phyloP scores from a whole-genome alignment of 1,140 invertebrate genomes.

The Ladona fulva region DNA sequence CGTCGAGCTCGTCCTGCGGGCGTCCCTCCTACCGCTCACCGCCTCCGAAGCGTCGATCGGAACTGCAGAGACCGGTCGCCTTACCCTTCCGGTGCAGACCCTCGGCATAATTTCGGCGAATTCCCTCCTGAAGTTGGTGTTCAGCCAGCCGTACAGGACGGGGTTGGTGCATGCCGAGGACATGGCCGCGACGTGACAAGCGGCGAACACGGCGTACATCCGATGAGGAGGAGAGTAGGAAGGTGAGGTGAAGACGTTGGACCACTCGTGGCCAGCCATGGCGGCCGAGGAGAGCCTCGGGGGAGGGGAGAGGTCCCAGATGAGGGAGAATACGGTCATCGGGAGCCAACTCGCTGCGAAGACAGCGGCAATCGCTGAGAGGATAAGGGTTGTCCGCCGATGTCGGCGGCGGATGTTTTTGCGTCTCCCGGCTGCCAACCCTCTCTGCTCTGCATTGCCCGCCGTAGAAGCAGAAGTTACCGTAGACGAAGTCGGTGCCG shows the following conservation, averaged over 20 bases:
- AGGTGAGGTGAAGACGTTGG: constrained; percentile 29
- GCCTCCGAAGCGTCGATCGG: not conserved
- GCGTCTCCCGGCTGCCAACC: constrained; percentile 13
- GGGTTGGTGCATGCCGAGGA: constrained; percentile 44
- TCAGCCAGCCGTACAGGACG: constrained; percentile 47
- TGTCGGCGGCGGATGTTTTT: constrained; percentile 34
- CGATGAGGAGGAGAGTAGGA: constrained; percentile 26
- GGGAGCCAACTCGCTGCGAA: constrained; percentile 45
- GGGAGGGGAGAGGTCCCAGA: constrained; percentile 31
- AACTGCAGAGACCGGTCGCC: not conserved
- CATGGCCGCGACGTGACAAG: constrained; percentile 49
- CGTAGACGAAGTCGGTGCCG: constrained; percentile 21
- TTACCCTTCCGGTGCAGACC: constrained; percentile 7
- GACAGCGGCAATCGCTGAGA: constrained; percentile 35
- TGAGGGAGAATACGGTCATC: constrained; percentile 43
- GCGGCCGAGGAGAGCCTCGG: constrained; percentile 24
- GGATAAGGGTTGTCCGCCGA: constrained; percentile 38
- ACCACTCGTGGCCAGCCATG: not conserved
- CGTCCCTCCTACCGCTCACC: not conserved
- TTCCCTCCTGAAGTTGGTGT: constrained; percentile 40
- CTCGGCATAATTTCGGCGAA: constrained; percentile 30
- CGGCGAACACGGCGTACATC: constrained; percentile 41
- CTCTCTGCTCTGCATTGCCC: constrained; percentile 14
- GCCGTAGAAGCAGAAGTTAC: not conserved
- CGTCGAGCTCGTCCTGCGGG: not conserved